Conservation (phyloP, 2,888 invertebrate genomes). For the Boloria euphrosyne region DNA sequence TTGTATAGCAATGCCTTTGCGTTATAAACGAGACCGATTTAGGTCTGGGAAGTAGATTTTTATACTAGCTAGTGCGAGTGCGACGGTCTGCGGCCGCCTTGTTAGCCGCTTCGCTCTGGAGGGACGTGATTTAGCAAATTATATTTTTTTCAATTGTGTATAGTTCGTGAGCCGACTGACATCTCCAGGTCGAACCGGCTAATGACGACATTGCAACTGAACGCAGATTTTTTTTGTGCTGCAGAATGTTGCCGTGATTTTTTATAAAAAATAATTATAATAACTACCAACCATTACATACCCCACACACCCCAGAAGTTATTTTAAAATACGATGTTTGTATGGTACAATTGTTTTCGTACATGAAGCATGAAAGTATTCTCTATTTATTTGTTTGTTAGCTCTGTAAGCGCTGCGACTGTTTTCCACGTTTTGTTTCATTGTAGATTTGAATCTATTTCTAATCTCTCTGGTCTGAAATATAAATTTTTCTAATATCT, state of each 20-base stretch:
- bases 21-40: too few relatives aligned
- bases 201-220: slow-evolving; percentile 60
- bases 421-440: slow-evolving; percentile 56
- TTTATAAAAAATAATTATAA: slow-evolving; percentile 61
- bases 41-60: too few relatives aligned
- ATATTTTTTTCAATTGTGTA: slow-evolving; percentile 65
- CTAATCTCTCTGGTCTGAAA: slow-evolving; percentile 70
- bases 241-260: slow-evolving; percentile 70
- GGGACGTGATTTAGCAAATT: slow-evolving; percentile 60
- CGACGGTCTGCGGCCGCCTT: slow-evolving; percentile 46
- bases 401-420: slow-evolving; percentile 43
- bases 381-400: slow-evolving; percentile 44
- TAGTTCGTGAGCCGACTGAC: slow-evolving; percentile 62
- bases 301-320: slow-evolving; percentile 47
- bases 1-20: too few relatives aligned
- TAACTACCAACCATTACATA: slow-evolving; percentile 37
- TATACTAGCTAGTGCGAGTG: too few relatives aligned
- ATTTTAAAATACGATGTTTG: slow-evolving; percentile 63
- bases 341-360: slow-evolving; percentile 64
- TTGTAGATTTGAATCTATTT: slow-evolving; percentile 76
- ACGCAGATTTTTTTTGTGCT: slow-evolving; percentile 68
- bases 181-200: slow-evolving; percentile 61
- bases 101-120: slow-evolving; percentile 58
- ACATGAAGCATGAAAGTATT: slow-evolving; percentile 81
- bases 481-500: slow-evolving; percentile 65